Evolutionary conservation across 2,888 invertebrate genomes (phyloP).

Genomic region (Chaetogeoica ovagalla): DNA sequence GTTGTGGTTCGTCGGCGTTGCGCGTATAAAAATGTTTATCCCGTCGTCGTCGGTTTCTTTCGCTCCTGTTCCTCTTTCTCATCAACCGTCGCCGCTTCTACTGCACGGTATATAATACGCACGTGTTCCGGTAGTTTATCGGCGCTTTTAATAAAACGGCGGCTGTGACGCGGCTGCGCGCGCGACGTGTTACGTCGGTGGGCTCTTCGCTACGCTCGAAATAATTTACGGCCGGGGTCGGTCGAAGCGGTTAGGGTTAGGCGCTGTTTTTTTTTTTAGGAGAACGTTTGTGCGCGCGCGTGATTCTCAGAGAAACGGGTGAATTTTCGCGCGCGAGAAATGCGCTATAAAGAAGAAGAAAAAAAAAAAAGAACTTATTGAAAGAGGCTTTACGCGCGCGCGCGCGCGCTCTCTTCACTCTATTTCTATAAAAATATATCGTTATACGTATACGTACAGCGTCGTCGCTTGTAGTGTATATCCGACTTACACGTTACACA

Average conservation of each 20-base stretch:
- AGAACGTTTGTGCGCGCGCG: no score
- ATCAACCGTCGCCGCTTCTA: no score
- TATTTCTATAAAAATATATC: no score
- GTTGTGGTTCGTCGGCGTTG: no score
- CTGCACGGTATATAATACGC: neutral
- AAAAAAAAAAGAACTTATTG: conserved; percentile 31
- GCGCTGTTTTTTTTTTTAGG: no score
- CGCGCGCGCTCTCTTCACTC: neutral
- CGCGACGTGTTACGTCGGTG: neutral
- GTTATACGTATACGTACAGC: no score
- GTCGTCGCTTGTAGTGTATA: neutral
- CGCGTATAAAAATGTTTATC: no score
- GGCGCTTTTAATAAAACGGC: conserved; percentile 39
- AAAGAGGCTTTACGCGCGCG: neutral
- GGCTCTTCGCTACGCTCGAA: conserved; percentile 13
- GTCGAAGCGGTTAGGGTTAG: no score
- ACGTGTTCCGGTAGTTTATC: conserved; percentile 35
- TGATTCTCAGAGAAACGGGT: neutral
- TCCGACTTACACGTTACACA: neutral
- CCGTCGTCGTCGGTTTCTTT: no score
- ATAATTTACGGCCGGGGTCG: conserved; percentile 33
- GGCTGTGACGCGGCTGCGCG: no score
- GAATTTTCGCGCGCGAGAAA: neutral
- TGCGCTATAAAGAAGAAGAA: no score
- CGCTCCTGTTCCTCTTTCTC: no score